Evolutionary conservation across 2,113 vertebrate species (phyloP).

Genomic region (Semnornis frantzii): DNA sequence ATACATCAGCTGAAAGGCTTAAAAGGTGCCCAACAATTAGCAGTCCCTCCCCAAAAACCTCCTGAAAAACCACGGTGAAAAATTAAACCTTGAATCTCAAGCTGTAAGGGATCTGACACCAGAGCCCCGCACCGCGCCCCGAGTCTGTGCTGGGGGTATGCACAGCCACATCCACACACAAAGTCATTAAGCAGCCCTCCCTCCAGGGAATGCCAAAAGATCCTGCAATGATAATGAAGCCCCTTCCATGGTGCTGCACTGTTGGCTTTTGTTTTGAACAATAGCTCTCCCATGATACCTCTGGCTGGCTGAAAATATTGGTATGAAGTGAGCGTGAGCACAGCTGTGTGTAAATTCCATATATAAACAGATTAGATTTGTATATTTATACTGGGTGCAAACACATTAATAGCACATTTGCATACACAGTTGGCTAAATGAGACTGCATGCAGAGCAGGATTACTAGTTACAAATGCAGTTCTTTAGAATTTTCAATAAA

Average conservation of each 20-base stretch:
- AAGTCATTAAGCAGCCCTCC: not conserved
- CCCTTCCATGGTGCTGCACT: conserved; percentile 14
- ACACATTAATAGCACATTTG: conserved; percentile 74
- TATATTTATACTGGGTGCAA: conserved; percentile 73
- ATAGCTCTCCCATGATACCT: conserved; percentile 59
- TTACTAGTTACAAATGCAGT: conserved; percentile 54
- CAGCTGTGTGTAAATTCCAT: conserved; percentile 78
- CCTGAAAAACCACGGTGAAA: not conserved
- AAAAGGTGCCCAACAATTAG: not conserved
- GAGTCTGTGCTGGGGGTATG: rapidly evolving
- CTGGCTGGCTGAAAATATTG: conserved; percentile 67
- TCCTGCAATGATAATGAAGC: conserved; percentile 10
- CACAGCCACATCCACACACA: not conserved
- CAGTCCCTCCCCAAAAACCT: not conserved
- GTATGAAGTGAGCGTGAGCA: conserved; percentile 67
- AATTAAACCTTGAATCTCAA: not conserved
- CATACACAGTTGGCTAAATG: conserved; percentile 69
- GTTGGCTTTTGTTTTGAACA: conserved; percentile 69
- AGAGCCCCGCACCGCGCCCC: not conserved
- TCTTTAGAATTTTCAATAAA: conserved; percentile 50
- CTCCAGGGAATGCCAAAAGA: conserved; percentile 23
- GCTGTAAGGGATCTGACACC: not conserved
- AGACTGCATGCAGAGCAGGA: conserved; percentile 54
- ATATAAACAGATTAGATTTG: conserved; percentile 73
- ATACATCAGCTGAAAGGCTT: not conserved